Conservation (phyloP, 2,113 vertebrate genomes). For the Rafetus swinhoei region DNA sequence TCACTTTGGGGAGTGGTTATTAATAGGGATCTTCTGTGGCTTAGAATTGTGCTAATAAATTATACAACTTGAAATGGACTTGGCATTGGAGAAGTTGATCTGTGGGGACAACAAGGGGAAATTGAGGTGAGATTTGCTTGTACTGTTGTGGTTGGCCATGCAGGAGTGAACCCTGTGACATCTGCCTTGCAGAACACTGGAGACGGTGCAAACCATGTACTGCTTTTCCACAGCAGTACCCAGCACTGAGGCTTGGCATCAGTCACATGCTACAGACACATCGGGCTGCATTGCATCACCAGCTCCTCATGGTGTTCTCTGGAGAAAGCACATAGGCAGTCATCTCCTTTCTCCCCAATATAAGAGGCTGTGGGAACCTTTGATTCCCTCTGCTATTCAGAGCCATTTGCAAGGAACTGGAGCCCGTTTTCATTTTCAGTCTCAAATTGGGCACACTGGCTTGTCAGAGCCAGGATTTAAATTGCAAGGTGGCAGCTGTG, state of each 20-base stretch:
- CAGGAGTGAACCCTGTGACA: not conserved
- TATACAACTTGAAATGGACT: not conserved
- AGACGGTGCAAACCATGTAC: not conserved
- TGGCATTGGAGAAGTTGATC: not conserved
- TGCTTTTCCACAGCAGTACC: not conserved
- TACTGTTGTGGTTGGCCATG: not conserved
- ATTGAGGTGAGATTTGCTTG: not conserved
- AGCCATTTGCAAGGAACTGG: not conserved
- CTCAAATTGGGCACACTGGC: not conserved
- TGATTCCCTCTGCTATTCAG: rapidly evolving
- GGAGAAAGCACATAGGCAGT: not conserved
- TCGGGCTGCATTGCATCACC: not conserved
- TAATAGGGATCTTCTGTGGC: not conserved
- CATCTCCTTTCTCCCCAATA: not conserved
- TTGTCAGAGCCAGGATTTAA: not conserved
- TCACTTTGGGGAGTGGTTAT: not conserved
- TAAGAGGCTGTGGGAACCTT: not conserved
- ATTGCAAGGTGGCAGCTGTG: not conserved
- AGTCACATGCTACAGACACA: not conserved
- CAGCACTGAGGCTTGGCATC: not conserved
- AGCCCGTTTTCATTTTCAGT: not conserved
- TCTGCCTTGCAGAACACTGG: not conserved
- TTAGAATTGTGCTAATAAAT: not conserved
- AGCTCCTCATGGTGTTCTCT: not conserved
- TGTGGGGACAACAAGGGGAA: not conserved